phyloP scores from a whole-genome alignment of 2,888 invertebrate species.

The Stenolophus ochropezus region DNA sequence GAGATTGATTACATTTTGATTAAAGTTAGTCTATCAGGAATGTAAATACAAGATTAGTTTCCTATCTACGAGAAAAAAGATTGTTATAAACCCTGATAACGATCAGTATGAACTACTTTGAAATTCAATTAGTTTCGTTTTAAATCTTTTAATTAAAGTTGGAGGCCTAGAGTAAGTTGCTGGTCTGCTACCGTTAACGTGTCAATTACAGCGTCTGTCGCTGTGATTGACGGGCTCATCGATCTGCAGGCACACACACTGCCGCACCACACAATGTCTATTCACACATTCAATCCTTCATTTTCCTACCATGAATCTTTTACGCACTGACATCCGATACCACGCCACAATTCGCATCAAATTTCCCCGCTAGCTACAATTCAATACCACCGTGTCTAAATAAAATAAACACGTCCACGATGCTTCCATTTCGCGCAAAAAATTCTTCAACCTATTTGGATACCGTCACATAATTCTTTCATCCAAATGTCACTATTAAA shows the following conservation, averaged over 20 bases:
- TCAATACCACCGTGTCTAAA: background rate
- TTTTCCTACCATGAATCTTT: slow-evolving; percentile 15
- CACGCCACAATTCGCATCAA: background rate
- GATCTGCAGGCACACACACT: slow-evolving; percentile 23
- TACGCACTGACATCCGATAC: background rate
- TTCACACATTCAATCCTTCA: slow-evolving; percentile 21
- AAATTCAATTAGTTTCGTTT: slow-evolving; percentile 65
- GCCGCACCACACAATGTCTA: background rate
- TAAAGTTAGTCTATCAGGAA: slow-evolving; percentile 41
- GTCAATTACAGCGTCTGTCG: slow-evolving; percentile 50
- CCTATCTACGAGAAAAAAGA: slow-evolving; percentile 45
- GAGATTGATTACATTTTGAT: slow-evolving; percentile 42
- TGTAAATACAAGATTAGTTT: slow-evolving; percentile 59
- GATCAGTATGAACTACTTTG: slow-evolving; percentile 62
- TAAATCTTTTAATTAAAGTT: slow-evolving; percentile 65
- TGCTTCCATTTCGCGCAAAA: background rate
- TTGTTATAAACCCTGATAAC: slow-evolving; percentile 54
- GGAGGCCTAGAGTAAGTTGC: slow-evolving; percentile 40
- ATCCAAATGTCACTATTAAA: too few relatives aligned
- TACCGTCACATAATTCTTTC: too few relatives aligned
- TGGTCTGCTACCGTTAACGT: slow-evolving; percentile 49
- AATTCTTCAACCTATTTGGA: background rate
- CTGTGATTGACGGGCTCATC: slow-evolving; percentile 32
- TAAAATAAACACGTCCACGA: background rate
- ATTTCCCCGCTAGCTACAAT: background rate